phyloP scores from a whole-genome alignment of 1,140 invertebrate species.

The Neodiprion pinetum region DNA sequence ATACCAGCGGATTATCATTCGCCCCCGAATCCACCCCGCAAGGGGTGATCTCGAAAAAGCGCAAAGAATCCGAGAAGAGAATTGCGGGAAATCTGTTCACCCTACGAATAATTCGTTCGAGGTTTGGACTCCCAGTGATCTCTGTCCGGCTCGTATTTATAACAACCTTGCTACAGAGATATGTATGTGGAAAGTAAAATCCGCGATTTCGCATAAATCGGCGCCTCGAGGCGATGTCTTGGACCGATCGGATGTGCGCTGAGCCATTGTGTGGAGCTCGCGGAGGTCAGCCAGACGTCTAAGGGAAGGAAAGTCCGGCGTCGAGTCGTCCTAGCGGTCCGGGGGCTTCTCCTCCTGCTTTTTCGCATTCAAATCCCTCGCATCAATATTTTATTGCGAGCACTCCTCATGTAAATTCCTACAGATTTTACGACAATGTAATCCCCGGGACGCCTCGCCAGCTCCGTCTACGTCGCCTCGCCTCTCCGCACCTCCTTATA shows the following conservation, averaged over 20 bases:
- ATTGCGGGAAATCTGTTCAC: too few relatives aligned
- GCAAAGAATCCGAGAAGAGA: too few relatives aligned
- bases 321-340: not conserved
- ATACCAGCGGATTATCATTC: not conserved
- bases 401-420: slow-evolving; percentile 50
- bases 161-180: too few relatives aligned
- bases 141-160: too few relatives aligned
- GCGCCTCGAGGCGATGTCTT: too few relatives aligned
- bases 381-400: slow-evolving; percentile 49
- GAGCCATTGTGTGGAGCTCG: not conserved
- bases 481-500: not conserved
- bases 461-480: slow-evolving; percentile 37
- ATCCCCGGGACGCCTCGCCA: slow-evolving; percentile 41
- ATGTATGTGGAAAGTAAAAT: too few relatives aligned
- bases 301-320: slow-evolving; percentile 18
- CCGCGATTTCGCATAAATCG: too few relatives aligned
- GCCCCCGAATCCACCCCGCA: too few relatives aligned
- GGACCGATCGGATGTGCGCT: too few relatives aligned
- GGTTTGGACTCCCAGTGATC: too few relatives aligned
- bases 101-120: too few relatives aligned
- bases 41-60: too few relatives aligned
- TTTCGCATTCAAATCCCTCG: slow-evolving; percentile 35
- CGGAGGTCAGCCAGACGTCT: slow-evolving; percentile 30
- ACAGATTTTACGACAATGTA: slow-evolving; percentile 58
- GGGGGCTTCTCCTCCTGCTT: slow-evolving; percentile 4